A percentile compares a stretch with the other conserved stretches of the same genome.
Conservation (phyloP, 2,888 invertebrate species). For the Agonopterix alstromeriana region DNA sequence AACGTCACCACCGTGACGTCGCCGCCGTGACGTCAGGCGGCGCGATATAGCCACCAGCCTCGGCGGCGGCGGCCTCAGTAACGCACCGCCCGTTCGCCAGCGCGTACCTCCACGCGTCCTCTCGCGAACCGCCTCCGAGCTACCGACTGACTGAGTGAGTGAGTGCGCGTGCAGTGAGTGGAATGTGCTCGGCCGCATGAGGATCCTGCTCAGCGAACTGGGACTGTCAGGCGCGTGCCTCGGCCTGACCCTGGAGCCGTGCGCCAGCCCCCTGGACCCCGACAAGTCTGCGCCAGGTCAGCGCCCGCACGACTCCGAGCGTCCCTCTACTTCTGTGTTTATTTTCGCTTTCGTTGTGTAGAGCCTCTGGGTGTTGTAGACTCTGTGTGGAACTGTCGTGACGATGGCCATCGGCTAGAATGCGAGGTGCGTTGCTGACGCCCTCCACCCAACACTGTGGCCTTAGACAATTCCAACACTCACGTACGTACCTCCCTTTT, state of each 20-base stretch:
- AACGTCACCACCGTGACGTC: slow-evolving; percentile 69
- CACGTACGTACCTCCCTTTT: slow-evolving; percentile 70
- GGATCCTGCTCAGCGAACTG: slow-evolving; percentile 76
- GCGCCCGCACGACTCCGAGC: slow-evolving; percentile 66
- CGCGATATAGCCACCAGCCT: slow-evolving; percentile 75
- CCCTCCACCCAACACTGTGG: slow-evolving; percentile 69
- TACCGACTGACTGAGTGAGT: slow-evolving; percentile 61
- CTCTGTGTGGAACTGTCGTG: slow-evolving; percentile 71
- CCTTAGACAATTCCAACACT: slow-evolving; percentile 67
- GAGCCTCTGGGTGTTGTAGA: slow-evolving; percentile 70
- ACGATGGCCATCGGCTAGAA: slow-evolving; percentile 75
- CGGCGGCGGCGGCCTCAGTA: slow-evolving; percentile 76
- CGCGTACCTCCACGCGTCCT: slow-evolving; percentile 61
- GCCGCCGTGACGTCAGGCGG: slow-evolving; percentile 66
- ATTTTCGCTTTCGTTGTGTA: slow-evolving; percentile 76
- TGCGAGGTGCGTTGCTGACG: slow-evolving; percentile 76
- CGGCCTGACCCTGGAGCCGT: slow-evolving; percentile 73
- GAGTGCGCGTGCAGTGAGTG: slow-evolving; percentile 75
- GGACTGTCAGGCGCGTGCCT: slow-evolving; percentile 75
- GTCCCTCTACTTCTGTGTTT: slow-evolving; percentile 70
- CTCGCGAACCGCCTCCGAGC: slow-evolving; percentile 46
- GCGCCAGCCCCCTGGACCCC: slow-evolving; percentile 67
- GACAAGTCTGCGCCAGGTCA: slow-evolving; percentile 74
- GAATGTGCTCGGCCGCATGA: slow-evolving; percentile 75
- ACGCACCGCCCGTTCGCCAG: slow-evolving; percentile 72